phyloP scores from a whole-genome alignment of 2,113 vertebrate genomes.

The Cebus imitator region DNA sequence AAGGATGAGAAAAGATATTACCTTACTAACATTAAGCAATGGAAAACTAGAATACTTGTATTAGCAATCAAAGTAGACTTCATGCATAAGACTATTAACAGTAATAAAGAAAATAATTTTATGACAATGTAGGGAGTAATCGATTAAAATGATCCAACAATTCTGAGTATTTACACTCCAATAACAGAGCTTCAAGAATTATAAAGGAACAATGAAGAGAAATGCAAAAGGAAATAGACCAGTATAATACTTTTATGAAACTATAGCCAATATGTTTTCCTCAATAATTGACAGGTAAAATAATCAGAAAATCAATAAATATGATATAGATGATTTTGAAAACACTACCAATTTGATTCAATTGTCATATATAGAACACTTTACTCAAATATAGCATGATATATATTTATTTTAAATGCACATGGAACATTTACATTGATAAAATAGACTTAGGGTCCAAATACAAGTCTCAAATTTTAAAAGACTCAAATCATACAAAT shows the following conservation, averaged over 20 bases:
- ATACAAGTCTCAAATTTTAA: background rate
- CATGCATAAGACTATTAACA: background rate
- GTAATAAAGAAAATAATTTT: background rate
- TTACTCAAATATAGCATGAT: background rate
- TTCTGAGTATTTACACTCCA: background rate
- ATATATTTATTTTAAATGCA: background rate
- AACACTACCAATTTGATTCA: background rate
- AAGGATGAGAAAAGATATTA: background rate
- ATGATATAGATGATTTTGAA: background rate
- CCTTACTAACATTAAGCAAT: background rate
- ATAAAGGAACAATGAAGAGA: background rate
- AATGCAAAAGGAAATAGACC: background rate
- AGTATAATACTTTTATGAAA: background rate
- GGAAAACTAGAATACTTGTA: background rate
- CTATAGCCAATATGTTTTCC: background rate
- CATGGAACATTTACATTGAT: too few species aligned
- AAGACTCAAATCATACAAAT: background rate
- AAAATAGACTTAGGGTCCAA: too few species aligned
- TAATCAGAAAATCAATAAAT: background rate
- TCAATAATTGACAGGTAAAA: background rate
- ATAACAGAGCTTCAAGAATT: background rate
- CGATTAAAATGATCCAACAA: background rate
- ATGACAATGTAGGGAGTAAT: background rate
- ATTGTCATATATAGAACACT: background rate
- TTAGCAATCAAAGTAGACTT: background rate